Percentiles rank a stretch among this genome's conserved stretches.
Evolutionary conservation across 2,888 invertebrate genomes (phyloP).

Genomic region (Leucophora obtusa): DNA sequence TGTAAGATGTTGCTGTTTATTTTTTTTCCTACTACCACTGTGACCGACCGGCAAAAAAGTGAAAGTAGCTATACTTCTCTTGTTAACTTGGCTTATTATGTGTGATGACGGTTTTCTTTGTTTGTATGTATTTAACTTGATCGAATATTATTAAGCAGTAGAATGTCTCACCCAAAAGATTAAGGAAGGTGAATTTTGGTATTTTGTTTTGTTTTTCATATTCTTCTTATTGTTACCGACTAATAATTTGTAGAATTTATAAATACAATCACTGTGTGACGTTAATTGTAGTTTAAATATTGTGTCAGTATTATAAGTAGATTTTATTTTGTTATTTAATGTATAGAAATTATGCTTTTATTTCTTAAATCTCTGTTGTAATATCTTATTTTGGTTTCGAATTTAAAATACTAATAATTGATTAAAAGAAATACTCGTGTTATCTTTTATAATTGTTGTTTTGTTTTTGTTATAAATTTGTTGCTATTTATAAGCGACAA

Average conservation of each 20-base stretch:
- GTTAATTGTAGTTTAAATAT: slow-evolving; percentile 1
- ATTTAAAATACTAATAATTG: neutral
- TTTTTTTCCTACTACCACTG: slow-evolving; percentile 33
- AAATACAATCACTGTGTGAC: neutral
- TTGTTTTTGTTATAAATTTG: neutral
- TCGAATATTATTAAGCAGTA: neutral
- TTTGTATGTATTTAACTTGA: slow-evolving; percentile 45
- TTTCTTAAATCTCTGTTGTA: neutral
- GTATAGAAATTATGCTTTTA: slow-evolving; percentile 8
- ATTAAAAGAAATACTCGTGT: neutral
- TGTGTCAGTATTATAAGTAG: neutral
- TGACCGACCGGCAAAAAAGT: slow-evolving; percentile 67
- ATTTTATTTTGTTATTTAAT: slow-evolving; percentile 17
- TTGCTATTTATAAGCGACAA: too few relatives aligned
- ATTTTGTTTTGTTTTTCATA: slow-evolving; percentile 50
- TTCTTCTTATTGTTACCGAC: slow-evolving; percentile 7
- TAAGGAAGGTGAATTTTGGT: slow-evolving; percentile 56
- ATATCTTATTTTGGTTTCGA: neutral
- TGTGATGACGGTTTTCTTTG: slow-evolving; percentile 34
- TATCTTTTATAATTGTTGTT: neutral
- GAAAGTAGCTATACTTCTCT: slow-evolving; percentile 65
- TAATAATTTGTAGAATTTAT: slow-evolving; percentile 16
- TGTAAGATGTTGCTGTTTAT: slow-evolving; percentile 24
- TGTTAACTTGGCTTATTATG: slow-evolving; percentile 58
- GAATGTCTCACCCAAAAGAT: slow-evolving; percentile 1